Base-by-base conservation (phyloP, 2,888 invertebrate genomes). In the Amitus sp. region DNA sequence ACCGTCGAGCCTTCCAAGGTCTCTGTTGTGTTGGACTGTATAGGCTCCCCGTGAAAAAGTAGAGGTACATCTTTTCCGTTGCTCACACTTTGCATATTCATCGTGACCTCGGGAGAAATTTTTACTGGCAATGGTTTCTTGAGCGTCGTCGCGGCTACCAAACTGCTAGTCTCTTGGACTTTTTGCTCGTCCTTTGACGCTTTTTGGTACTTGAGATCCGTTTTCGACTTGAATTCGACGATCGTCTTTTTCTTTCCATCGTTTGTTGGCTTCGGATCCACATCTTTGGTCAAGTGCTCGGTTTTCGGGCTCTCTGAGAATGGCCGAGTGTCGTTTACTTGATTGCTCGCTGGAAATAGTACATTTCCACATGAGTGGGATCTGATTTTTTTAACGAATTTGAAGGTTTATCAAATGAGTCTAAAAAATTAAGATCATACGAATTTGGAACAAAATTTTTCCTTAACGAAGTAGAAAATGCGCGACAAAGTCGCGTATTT, bases 111-210 rank as follows among this genome's bases (percentile, higher is more conserved):
- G 48, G 51, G 48, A 19, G 50, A 37, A 4, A 67, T 40, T 18
- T 47, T 42, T 13, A 30, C 43, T 7, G 50, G 54, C 12, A 7
- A 20, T 3, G 3, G 56, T 42, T 9, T 7, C 28, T 47, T 54
- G 69, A 59, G 82, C 75, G 23, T 87, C 87, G 47, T 88, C 87
- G 60, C 86, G 84, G 66, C 88, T 88, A 83, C 91, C 85, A 69
- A 86, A 89, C 74, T 90, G 90, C 12, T 91, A 43, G 19, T 30
- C 10, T 82, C 23, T 51, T 55, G 28, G 43, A 48, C 42, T 43
- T 66, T 62, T 20, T 55, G 55, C n/a, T 71, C 70, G 3, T 74
- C 72, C 54, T 73, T 73, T 18, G 53, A 46, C 17, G 63, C 17
- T 52, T 78, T 78, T 48, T 75, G 76, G 48, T 75, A 73, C 54